These are phyloP conservation scores for Cheilosia vulpina DNA, from an alignment of 2,888 invertebrate genomes.

Conservation along the genomic window DNA sequence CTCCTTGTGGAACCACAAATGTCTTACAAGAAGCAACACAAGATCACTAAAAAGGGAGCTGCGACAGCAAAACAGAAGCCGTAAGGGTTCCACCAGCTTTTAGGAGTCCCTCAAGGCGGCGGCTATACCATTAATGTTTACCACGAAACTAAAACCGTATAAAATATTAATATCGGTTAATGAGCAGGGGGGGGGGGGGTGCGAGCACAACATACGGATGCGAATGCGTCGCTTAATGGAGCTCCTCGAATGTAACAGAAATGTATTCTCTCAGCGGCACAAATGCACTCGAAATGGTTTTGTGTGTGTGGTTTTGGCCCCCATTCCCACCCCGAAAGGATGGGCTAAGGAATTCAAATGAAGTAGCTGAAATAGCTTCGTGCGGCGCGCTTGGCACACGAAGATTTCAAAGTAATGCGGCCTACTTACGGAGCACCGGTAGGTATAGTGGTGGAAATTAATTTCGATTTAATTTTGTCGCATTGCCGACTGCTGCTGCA, in stretches of 20 bases:
- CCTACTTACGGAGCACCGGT: conserved; percentile 17
- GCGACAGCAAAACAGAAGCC: not conserved
- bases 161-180: conserved; percentile 71
- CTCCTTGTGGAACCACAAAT: conserved; percentile 57
- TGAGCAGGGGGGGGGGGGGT: conserved; percentile 20
- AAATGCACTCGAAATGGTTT: conserved; percentile 65
- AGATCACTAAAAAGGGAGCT: conserved; percentile 17
- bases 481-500: conserved; percentile 43
- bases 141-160: conserved; percentile 69
- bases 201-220: not conserved
- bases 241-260: conserved; percentile 6
- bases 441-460: conserved; percentile 44
- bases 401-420: conserved; percentile 55
- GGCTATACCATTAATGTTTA: conserved; percentile 63
- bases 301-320: conserved; percentile 19
- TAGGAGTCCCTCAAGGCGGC: conserved; percentile 57
- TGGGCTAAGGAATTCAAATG: conserved; percentile 31
- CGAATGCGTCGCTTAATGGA: conserved; percentile 44
- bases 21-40: conserved; percentile 47
- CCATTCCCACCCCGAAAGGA: not conserved
- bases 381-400: conserved; percentile 46
- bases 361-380: conserved; percentile 48
- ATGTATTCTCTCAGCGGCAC: conserved; percentile 23
- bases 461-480: conserved; percentile 63
- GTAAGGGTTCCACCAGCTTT: conserved; percentile 33